Conservation (phyloP, 2,113 vertebrate species). For the Pachycephala philippinensis region DNA sequence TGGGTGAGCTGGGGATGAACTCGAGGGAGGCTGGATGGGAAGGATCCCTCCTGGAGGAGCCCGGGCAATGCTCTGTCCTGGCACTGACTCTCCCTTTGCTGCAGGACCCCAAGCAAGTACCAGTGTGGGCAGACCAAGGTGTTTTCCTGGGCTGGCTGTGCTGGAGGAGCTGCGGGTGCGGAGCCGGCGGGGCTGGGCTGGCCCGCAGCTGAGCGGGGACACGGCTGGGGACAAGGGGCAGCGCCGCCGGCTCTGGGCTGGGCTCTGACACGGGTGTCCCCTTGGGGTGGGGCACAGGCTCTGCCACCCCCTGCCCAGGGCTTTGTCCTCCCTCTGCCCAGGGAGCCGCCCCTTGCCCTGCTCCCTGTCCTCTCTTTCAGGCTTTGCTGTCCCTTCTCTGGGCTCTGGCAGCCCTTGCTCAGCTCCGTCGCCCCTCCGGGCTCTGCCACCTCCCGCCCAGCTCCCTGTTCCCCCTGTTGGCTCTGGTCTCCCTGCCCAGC, state of each 20-base stretch:
- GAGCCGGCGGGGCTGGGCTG: conserved; percentile 67
- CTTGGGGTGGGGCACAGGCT: neutral
- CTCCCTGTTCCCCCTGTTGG: neutral
- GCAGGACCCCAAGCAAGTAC: conserved; percentile 66
- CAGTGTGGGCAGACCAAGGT: conserved; percentile 75
- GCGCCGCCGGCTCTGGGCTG: neutral
- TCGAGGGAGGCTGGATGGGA: neutral
- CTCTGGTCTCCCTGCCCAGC: neutral
- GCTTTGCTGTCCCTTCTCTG: neutral
- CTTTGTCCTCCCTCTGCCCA: neutral
- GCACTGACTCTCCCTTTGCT: neutral
- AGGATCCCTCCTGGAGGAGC: neutral
- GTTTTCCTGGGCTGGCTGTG: conserved; percentile 71
- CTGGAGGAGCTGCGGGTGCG: conserved; percentile 73
- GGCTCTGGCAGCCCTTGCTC: neutral
- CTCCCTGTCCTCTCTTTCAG: neutral
- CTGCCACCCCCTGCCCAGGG: neutral
- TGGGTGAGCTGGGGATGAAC: neutral
- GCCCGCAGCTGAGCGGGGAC: neutral
- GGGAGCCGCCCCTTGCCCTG: neutral
- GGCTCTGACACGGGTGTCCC: neutral
- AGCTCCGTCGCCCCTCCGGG: neutral
- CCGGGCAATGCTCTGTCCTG: too few relatives aligned
- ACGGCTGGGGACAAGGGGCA: neutral
- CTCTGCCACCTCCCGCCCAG: neutral